Percentiles rank a stretch among this genome's conserved stretches.
Evolutionary conservation across 2,113 vertebrate genomes (phyloP).

Genomic region (Oryzias woworae): DNA sequence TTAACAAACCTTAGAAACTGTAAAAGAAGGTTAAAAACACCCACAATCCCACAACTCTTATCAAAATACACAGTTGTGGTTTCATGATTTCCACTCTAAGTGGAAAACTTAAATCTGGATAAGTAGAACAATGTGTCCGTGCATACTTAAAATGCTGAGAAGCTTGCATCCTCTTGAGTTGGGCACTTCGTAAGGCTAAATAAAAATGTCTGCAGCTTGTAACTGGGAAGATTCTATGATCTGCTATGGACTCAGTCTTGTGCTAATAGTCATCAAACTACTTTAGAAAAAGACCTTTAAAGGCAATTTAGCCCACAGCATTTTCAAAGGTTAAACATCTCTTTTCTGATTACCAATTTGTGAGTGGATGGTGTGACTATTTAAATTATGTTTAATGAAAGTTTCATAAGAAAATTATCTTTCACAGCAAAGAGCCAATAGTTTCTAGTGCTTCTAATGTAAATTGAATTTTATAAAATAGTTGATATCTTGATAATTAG

Average conservation of each 20-base stretch:
- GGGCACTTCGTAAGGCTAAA: conserved; percentile 15
- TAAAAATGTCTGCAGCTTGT: conserved; percentile 20
- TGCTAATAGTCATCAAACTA: not conserved
- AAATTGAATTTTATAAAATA: no score
- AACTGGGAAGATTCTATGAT: conserved; percentile 1
- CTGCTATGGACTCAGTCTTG: not conserved
- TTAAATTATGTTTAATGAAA: conserved; percentile 16
- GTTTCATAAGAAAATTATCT: conserved; percentile 16
- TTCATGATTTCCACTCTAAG: no score
- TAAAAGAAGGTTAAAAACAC: no score
- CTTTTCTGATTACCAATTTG: conserved; percentile 1
- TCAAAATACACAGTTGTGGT: no score
- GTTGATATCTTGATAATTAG: no score
- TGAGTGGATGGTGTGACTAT: conserved; percentile 6
- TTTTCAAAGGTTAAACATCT: conserved; percentile 14
- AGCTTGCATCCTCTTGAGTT: not conserved
- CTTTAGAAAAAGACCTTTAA: conserved; percentile 18
- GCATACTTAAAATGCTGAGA: no score
- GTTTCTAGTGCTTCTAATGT: no score
- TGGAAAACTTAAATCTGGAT: no score
- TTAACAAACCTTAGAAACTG: conserved; percentile 20
- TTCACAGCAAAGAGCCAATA: conserved; percentile 1
- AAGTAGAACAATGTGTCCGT: no score
- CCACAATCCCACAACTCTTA: no score
- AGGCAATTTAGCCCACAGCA: conserved; percentile 3